phyloP scores from a whole-genome alignment of 2,113 vertebrate genomes.

The Euleptes europaea region DNA sequence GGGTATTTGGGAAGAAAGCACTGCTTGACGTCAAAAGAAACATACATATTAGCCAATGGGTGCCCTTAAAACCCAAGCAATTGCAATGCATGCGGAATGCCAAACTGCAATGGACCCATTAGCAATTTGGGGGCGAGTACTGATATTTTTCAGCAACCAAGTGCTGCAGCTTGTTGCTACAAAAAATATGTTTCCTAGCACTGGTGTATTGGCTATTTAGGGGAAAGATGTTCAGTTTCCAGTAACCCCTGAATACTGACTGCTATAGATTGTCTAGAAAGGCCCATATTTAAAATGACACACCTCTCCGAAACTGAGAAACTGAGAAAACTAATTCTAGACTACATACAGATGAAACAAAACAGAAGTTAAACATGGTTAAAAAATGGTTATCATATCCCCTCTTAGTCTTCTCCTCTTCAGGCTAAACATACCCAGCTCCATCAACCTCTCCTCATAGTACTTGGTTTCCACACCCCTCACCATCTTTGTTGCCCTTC shows the following conservation, averaged over 20 bases:
- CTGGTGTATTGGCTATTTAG: background rate
- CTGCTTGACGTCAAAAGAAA: background rate
- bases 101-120: background rate
- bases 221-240: background rate
- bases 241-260: background rate
- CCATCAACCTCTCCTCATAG: too few species aligned
- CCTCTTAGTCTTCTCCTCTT: too few species aligned
- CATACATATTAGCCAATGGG: background rate
- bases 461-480: too few species aligned
- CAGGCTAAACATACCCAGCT: too few species aligned
- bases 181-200: background rate
- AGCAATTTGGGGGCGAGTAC: background rate
- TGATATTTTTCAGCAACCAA: background rate
- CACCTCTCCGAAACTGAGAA: background rate
- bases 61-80: background rate
- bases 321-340: background rate
- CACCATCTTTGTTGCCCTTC: too few species aligned
- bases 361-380: constrained; percentile 27
- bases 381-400: too few species aligned
- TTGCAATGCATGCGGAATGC: background rate
- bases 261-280: background rate
- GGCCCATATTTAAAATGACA: constrained; percentile 1
- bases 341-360: constrained; percentile 13
- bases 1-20: background rate
- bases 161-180: background rate